Evolutionary conservation across 1,140 invertebrate species (phyloP), one percentile per base, ranked within the genome.

Genomic region (Cecropterus lyciades): DNA sequence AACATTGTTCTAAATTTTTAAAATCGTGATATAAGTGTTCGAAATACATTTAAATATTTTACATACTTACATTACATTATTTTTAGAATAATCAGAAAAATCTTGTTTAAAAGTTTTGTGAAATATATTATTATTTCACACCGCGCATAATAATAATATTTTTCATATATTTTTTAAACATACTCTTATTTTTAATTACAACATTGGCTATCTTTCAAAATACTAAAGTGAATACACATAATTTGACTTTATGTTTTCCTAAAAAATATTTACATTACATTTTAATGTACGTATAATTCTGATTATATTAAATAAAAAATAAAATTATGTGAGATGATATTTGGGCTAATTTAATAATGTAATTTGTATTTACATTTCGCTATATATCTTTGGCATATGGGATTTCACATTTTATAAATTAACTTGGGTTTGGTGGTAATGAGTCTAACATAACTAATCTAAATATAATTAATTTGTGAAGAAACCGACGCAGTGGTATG

Each of bases 1-100:
- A 84, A 82, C 73, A 79, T 80, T 78, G 59, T 68, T 69, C 72
- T 70, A 67, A 78, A 73, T 73, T 68, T 71, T 72, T 67, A 76
- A 77, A 77, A 75, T 75, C 56, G 75, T 66, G 70, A 76, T 56
- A 67, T 59, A 52, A 67, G 52, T 53, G 40, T 68, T 40, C 37
- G 52, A 56, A 65, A 59, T 67, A 66, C 55, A 56, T 40, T 24
- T 24, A 45, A 66, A 65, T 65, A 37, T 40, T 64, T 45, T 40
- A 67, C 53, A 65, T 57, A 51, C 15, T 66, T 66, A 66, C 53
- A 65, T 59, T 30, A 10, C 20, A 24, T 24, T 24, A 24, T 57
- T 3, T 24, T 57, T 20, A 42, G 53, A 57, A 57, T 57, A 33
- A 45, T 45, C 14, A 45, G 15, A 8, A 16, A 45, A 45, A 45